Conservation (phyloP, 2,888 invertebrate genomes). For the Matsumyia berberina region DNA sequence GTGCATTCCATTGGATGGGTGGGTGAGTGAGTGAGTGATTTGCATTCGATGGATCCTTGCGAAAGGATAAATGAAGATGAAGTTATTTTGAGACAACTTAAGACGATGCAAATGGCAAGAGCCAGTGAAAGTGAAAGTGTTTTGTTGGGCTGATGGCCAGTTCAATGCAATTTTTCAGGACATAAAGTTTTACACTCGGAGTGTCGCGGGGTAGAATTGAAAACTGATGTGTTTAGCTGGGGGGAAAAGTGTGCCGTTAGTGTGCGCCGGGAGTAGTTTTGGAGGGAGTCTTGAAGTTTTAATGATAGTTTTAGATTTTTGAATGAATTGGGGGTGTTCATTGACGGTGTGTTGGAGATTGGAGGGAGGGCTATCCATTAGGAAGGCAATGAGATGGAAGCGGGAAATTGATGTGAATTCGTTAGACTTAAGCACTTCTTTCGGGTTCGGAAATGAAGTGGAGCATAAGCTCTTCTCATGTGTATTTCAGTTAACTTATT, state of each 20-base stretch:
- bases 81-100: slow-evolving; percentile 47
- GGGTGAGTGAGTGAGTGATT: slow-evolving; percentile 22
- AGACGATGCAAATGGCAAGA: slow-evolving; percentile 57
- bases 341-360: slow-evolving; percentile 1
- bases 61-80: slow-evolving; percentile 48
- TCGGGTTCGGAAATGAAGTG: too few relatives aligned
- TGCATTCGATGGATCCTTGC: slow-evolving; percentile 23
- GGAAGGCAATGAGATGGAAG: slow-evolving; percentile 1
- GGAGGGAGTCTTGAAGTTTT: slow-evolving; percentile 2
- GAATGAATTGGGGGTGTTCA: slow-evolving; percentile 9
- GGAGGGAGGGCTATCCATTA: not conserved
- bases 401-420: not conserved
- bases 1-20: slow-evolving; percentile 9
- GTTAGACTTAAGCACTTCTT: too few relatives aligned
- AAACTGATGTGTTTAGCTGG: slow-evolving; percentile 42
- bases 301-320: slow-evolving; percentile 1
- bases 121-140: slow-evolving; percentile 54
- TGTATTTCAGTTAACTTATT: too few relatives aligned
- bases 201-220: slow-evolving; percentile 54
- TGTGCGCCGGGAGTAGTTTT: slow-evolving; percentile 9
- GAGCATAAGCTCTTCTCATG: too few relatives aligned
- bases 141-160: slow-evolving; percentile 49
- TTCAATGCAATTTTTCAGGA: slow-evolving; percentile 67
- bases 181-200: slow-evolving; percentile 63
- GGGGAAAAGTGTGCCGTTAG: slow-evolving; percentile 24